Base-by-base conservation (phyloP, 2,888 invertebrate species). In the Neuroscelio doddi region DNA sequence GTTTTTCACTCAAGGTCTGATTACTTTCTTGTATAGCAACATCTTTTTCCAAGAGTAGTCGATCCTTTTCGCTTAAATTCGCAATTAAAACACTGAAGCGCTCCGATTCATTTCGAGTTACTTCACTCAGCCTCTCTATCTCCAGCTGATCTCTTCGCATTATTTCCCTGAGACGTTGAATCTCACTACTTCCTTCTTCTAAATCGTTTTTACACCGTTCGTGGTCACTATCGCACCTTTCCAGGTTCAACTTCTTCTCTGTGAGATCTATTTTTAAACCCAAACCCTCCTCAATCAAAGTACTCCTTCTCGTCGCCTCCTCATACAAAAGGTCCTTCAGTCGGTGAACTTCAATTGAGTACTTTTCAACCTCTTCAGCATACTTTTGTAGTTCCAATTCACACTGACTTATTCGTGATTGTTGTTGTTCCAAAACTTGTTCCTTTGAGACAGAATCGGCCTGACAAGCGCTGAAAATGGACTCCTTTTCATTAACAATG, bases 291-390 rank as follows among this genome's bases (percentile, higher is more conserved):
- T 67, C 59, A 1, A 67, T 12, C 41, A 65, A 27, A 5, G 41
- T 12, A 62, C 62, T 84, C 81, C 67, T 58, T 9, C 63, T 30
- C 1, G 41, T 1, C 1, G 50, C 70, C 83, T 68, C 85, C 1
- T 85, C 71, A 9, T 83, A 83, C 14, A 85, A 67, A 21, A 83
- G 80, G 52, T 85, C 82, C 82, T 73, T 87, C 85, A 77, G 86
- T 86, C 81, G 86, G 86, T 51, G 64, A 39, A 68, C 59, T n/a
- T 64, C 64, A 0, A 45, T 29, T 7, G 61, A 68, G 36, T 64
- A 64, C 15, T 21, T 64, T 7, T 62, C 62, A 1, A 66, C 62
- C 15, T 66, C 66, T 26, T 57, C 55, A 1, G 50, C 66, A 26
- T 62, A 66, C 7, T 62, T 62, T 12, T 56, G 51, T 1, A 68